Conservation (phyloP, 2,888 invertebrate genomes). For the Mesorhabditis spiculigera region DNA sequence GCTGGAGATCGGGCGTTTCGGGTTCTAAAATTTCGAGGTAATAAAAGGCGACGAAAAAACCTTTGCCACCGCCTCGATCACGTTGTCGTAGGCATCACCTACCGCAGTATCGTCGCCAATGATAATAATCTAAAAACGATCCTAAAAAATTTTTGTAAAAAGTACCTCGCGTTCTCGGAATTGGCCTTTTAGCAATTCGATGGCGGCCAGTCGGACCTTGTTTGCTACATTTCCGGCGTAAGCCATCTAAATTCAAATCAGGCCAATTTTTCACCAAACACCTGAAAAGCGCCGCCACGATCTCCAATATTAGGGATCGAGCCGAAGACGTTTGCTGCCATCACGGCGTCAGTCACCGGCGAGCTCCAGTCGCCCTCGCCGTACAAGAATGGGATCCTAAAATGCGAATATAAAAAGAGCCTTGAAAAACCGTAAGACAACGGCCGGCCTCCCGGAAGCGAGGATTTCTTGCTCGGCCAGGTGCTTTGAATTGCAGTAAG, state of each 20-base stretch:
- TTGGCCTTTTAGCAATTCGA: background rate
- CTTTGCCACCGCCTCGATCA: slow-evolving; percentile 25
- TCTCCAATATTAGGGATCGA: slow-evolving; percentile 40
- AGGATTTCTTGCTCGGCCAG: slow-evolving; percentile 36
- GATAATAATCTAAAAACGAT: slow-evolving; percentile 31
- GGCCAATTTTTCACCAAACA: slow-evolving; percentile 11
- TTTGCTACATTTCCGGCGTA: slow-evolving; percentile 45
- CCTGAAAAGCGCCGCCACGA: slow-evolving; percentile 45
- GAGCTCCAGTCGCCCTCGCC: slow-evolving; percentile 36
- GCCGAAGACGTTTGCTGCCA: slow-evolving; percentile 21
- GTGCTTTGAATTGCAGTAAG: slow-evolving; percentile 41
- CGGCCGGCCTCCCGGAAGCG: slow-evolving; percentile 17
- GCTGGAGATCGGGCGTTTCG: slow-evolving; percentile 17
- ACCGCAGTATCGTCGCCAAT: slow-evolving; percentile 42
- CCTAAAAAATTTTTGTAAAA: slow-evolving; percentile 13
- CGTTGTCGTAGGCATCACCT: slow-evolving; percentile 18
- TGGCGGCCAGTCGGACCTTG: slow-evolving; percentile 29
- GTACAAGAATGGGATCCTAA: slow-evolving; percentile 15
- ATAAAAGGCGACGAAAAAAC: slow-evolving; percentile 16
- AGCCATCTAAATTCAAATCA: slow-evolving; percentile 32
- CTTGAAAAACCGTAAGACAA: slow-evolving; percentile 15
- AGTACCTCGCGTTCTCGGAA: too few species aligned
- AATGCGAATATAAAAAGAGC: background rate
- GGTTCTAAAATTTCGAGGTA: slow-evolving; percentile 18
- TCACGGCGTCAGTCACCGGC: slow-evolving; percentile 35